phyloP scores from a whole-genome alignment of 2,797 vertebrate species.

The Tapirus indicus region DNA sequence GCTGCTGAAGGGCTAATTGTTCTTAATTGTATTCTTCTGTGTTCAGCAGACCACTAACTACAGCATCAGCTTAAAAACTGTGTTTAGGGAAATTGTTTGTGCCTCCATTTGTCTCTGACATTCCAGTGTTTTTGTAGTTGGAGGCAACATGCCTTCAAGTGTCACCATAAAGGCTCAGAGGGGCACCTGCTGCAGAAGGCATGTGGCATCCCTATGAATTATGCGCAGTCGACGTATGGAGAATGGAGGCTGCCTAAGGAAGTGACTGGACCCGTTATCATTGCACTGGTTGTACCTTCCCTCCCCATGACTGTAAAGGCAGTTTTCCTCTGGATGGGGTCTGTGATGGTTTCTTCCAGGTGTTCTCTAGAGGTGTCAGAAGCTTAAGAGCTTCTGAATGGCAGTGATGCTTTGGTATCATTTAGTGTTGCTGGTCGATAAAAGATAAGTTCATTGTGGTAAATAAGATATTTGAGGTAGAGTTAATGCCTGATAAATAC shows the following conservation, averaged over 20 bases:
- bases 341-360: conserved; percentile 66
- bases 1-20: conserved; percentile 62
- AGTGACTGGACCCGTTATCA: conserved; percentile 69
- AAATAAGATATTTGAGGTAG: not conserved
- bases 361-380: conserved; percentile 74
- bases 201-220: not conserved
- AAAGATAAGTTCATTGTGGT: conserved; percentile 43
- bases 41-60: conserved; percentile 79
- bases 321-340: conserved; percentile 54
- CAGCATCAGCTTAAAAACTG: conserved; percentile 80
- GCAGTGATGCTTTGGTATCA: not conserved
- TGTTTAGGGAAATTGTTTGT: conserved; percentile 82
- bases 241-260: conserved; percentile 78
- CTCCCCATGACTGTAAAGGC: conserved; percentile 76
- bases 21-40: conserved; percentile 74
- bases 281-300: conserved; percentile 67
- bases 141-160: conserved; percentile 21
- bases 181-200: not conserved
- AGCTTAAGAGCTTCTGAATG: conserved; percentile 76
- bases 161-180: not conserved
- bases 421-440: conserved; percentile 53
- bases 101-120: conserved; percentile 68
- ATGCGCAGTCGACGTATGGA: conserved; percentile 12
- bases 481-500: not conserved
- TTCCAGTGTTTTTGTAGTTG: conserved; percentile 70